These are phyloP conservation scores for Drosophila parthenogenetica DNA, from an alignment of 2,888 invertebrate genomes.

Conservation along the genomic window DNA sequence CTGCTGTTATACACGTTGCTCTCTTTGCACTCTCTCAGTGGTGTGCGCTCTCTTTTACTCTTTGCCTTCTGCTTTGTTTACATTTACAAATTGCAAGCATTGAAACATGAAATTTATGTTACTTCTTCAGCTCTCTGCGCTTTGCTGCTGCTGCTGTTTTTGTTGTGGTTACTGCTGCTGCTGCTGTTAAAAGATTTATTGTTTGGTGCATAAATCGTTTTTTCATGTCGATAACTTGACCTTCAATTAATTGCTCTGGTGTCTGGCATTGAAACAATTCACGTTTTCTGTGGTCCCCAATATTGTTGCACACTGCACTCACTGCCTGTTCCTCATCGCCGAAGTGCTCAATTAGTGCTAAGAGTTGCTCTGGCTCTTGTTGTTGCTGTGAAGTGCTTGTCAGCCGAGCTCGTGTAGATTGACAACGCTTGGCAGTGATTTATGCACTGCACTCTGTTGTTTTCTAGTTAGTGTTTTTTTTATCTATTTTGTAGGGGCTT, in stretches of 20 bases:
- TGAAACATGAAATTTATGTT: constrained; percentile 59
- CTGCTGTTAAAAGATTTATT: constrained; percentile 51
- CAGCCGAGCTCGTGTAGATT: constrained; percentile 33
- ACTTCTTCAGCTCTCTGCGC: not conserved
- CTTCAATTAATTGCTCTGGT: constrained; percentile 62
- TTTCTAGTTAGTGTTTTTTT: constrained; percentile 10
- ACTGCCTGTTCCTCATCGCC: constrained; percentile 12
- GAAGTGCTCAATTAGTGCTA: constrained; percentile 39
- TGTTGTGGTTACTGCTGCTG: constrained; percentile 4
- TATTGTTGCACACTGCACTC: constrained; percentile 2
- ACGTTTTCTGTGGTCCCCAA: constrained; percentile 24
- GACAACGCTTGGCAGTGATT: constrained; percentile 52
- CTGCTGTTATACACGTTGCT: constrained; percentile 23
- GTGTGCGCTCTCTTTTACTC: constrained; percentile 10
- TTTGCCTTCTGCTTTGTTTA: constrained; percentile 62
- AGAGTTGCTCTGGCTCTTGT: constrained; percentile 11
- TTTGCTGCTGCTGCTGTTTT: not conserved
- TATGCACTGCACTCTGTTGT: constrained; percentile 35
- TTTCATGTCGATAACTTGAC: constrained; percentile 71
- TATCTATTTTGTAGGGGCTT: not conserved
- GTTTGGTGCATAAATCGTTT: constrained; percentile 55
- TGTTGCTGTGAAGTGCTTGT: constrained; percentile 17
- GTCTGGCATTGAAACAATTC: constrained; percentile 73
- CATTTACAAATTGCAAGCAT: constrained; percentile 60
- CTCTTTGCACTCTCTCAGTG: constrained; percentile 30